These are phyloP conservation scores for Paedocypris micromegethes DNA, from an alignment of 2,797 vertebrate species.

Conservation along the genomic window DNA sequence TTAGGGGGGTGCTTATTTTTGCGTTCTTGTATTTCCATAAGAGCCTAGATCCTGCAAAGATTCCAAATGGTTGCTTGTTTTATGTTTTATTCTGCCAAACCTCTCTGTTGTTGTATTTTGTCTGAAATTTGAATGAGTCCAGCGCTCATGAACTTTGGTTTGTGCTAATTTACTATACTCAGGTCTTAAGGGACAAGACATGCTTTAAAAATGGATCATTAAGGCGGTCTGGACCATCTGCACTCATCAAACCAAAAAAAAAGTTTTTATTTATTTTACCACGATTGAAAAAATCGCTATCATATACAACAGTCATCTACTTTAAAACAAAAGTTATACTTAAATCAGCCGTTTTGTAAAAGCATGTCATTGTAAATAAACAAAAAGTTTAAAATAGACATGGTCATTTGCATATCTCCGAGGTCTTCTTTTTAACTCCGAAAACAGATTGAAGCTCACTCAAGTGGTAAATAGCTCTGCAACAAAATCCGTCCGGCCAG, in stretches of 20 bases:
- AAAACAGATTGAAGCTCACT: constrained; percentile 26
- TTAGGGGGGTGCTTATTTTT: too few relatives aligned
- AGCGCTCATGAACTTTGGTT: constrained; percentile 8
- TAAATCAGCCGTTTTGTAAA: not conserved
- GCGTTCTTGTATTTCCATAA: too few relatives aligned
- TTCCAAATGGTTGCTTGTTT: too few relatives aligned
- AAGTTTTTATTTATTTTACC: too few relatives aligned
- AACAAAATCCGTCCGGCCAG: not conserved
- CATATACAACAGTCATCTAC: not conserved
- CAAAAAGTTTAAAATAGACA: not conserved
- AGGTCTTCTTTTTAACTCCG: constrained; percentile 32
- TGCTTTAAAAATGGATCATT: constrained; percentile 33
- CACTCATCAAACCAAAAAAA: not conserved
- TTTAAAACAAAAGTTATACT: not conserved
- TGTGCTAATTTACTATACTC: constrained; percentile 2
- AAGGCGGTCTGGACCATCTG: constrained; percentile 16
- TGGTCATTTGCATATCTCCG: constrained; percentile 28
- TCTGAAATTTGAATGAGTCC: constrained; percentile 35
- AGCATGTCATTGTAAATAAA: not conserved
- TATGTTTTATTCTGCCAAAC: not conserved
- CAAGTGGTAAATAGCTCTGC: constrained; percentile 35
- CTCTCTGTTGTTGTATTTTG: not conserved
- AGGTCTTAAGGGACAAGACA: constrained; percentile 5
- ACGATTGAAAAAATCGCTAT: not conserved
- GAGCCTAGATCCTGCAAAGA: too few relatives aligned